Evolutionary conservation across 2,113 vertebrate genomes (phyloP).

Genomic region (Podiceps cristatus): DNA sequence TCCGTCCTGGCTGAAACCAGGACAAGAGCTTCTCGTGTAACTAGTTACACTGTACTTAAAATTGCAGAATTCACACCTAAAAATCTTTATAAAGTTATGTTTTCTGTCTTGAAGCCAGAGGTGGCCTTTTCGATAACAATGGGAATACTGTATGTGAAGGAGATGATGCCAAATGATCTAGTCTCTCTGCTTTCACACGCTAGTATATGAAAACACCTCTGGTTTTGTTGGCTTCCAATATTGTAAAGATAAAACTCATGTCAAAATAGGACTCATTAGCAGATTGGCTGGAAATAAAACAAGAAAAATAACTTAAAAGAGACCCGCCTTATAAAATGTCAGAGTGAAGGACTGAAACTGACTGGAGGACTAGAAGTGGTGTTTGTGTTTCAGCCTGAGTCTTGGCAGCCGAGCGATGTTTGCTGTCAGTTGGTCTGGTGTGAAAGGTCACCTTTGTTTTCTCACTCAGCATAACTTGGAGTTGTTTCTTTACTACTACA

Average conservation of each 20-base stretch:
- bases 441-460: slow-evolving; percentile 34
- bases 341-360: background rate
- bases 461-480: background rate
- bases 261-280: background rate
- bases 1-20: too few species aligned
- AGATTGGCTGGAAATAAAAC: background rate
- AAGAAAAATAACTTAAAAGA: background rate
- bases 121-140: background rate
- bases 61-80: background rate
- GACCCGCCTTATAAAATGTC: background rate
- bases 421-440: background rate
- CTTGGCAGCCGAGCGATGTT: background rate
- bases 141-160: background rate
- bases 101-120: background rate
- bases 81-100: background rate
- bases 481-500: background rate
- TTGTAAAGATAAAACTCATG: background rate
- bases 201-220: background rate
- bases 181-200: background rate
- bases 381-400: background rate
- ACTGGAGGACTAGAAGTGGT: background rate
- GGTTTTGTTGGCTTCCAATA: slow-evolving; percentile 1
- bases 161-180: background rate
- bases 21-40: background rate
- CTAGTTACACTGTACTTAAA: background rate